phyloP scores from a whole-genome alignment of 1,140 invertebrate genomes.

The Ganaspis sp. region DNA sequence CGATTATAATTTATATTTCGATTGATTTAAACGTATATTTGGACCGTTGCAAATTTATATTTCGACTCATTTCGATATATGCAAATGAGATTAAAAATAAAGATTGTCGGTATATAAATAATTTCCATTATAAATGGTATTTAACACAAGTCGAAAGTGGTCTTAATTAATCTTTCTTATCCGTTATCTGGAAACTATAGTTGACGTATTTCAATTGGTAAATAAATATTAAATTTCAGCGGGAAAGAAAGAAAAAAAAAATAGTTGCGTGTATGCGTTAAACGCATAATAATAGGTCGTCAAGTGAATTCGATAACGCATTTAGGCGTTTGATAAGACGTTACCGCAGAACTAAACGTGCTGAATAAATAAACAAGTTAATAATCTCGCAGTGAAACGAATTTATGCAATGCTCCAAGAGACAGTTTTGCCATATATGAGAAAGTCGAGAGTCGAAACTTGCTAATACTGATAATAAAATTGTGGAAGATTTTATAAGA shows the following conservation, averaged over 20 bases:
- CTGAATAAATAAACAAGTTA: slow-evolving; percentile 29
- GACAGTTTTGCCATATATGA: slow-evolving; percentile 22
- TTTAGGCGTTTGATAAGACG: slow-evolving; percentile 25
- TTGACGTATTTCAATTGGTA: slow-evolving; percentile 10
- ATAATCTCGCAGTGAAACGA: slow-evolving; percentile 6
- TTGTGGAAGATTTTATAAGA: slow-evolving; percentile 25
- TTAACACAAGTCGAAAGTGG: neutral
- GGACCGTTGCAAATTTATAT: no score
- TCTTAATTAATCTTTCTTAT: slow-evolving; percentile 14
- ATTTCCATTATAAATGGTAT: neutral
- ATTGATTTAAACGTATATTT: no score
- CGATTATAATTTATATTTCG: no score
- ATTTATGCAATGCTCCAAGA: neutral
- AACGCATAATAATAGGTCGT: slow-evolving; percentile 26
- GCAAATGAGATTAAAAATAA: neutral
- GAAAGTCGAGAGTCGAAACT: slow-evolving; percentile 30
- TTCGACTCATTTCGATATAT: neutral
- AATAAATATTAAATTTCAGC: neutral
- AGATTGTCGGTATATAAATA: neutral
- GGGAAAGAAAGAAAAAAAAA: neutral
- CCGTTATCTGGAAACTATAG: neutral
- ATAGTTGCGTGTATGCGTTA: neutral
- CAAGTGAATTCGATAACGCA: slow-evolving; percentile 20
- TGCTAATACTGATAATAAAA: slow-evolving; percentile 27
- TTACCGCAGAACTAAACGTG: slow-evolving; percentile 23